phyloP scores from a whole-genome alignment of 2,888 invertebrate genomes.

The Pteria penguin region DNA sequence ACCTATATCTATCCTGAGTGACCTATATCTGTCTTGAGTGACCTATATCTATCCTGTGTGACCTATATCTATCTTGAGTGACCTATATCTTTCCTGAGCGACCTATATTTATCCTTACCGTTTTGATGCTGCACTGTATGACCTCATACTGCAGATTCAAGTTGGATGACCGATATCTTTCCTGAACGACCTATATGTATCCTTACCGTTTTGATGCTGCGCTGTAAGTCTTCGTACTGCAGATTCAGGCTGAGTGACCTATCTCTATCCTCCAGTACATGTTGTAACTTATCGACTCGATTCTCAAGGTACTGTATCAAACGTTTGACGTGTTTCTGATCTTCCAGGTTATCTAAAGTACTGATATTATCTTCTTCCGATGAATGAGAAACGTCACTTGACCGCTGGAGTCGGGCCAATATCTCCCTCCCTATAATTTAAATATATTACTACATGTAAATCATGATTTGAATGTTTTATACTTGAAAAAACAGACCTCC shows the following conservation, averaged over 20 bases:
- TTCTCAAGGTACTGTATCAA: conserved; percentile 73
- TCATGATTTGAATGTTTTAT: no score
- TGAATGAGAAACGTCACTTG: conserved; percentile 55
- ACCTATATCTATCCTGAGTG: conserved; percentile 55
- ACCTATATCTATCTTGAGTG: conserved; percentile 64
- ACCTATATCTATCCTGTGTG: conserved; percentile 66
- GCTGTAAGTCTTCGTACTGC: conserved; percentile 66
- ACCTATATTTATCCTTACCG: no score
- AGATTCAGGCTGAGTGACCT: conserved; percentile 61
- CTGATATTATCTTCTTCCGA: conserved; percentile 61
- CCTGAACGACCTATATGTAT: no score
- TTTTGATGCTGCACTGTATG: conserved; percentile 66
- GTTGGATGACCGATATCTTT: conserved; percentile 59
- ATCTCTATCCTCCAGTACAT: conserved; percentile 67
- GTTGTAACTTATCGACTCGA: conserved; percentile 71
- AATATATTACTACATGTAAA: no score
- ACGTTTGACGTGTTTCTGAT: conserved; percentile 73
- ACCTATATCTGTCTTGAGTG: no score
- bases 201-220: conserved; percentile 68
- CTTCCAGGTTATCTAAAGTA: conserved; percentile 74
- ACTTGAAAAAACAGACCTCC: no score
- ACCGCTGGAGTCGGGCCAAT: conserved; percentile 66
- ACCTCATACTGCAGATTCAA: conserved; percentile 65
- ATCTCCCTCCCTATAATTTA: conserved; percentile 71
- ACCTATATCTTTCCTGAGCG: conserved; percentile 54